Evolutionary conservation across 1,140 invertebrate genomes (phyloP), one percentile per base, ranked within the genome.

Genomic region (Schlechtendalia chinensis): DNA sequence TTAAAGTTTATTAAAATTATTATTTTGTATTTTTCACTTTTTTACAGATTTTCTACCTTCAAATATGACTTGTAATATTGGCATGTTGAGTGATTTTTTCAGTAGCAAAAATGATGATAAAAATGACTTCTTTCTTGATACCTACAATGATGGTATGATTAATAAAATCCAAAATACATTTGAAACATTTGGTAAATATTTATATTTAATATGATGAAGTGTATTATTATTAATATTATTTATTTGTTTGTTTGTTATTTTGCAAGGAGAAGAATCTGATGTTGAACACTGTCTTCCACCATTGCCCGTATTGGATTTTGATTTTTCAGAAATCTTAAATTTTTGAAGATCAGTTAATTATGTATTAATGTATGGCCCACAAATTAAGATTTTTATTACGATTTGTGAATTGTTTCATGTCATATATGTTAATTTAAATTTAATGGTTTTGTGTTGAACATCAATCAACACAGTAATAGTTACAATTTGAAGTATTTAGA

Each of bases 11-110:
- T 53, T 53, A 24, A 39, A 39, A 17, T 5, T 27, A 27, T 61
- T 29, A 27, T 27, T 61, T 27, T 14, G 3, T 61, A 29, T 17
- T 29, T 8, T 29, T 29, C 39, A 32, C 14, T n/a, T 16, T 39
- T 75, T 77, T 77, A 10, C 22, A 77, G 74, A 77, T 77, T 0
- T 19, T 6, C 27, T 77, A 24, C 74, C 74, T 45, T 2, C 56
- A 27, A 77, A 14, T 61, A 77, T 77, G 74, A 77, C 74, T 19
- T 59, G 74, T 77, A 77, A 77, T 10, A 77, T 77, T 5, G 32
- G 10, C 1, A 77, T 77, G 74, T 10, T 77, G 10, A 77, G 74
- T 24, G 22, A 77, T 11, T 77, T 59, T 61, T 77, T 77, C 5
- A 11, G 50, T 59, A 19, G 24, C 1, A 58, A 77, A 12, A 59